Percentiles rank a stretch among this genome's conserved stretches.
phyloP scores from a whole-genome alignment of 1,140 invertebrate genomes.

The Meloidogyne exigua region DNA sequence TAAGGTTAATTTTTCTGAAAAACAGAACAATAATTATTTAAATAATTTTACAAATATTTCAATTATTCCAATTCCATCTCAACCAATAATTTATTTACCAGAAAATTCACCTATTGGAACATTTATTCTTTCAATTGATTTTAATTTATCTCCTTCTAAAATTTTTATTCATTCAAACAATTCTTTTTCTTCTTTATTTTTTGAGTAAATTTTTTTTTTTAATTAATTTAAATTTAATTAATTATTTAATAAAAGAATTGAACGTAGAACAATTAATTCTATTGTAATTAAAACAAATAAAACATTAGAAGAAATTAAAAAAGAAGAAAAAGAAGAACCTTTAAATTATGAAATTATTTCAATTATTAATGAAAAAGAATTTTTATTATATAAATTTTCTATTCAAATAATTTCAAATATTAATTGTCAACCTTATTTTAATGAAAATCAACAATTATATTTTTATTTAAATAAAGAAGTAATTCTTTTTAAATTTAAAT shows the following conservation, averaged over 20 bases:
- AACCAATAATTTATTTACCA: background rate
- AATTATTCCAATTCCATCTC: background rate
- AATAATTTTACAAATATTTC: background rate
- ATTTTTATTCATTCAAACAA: background rate
- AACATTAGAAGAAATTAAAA: background rate
- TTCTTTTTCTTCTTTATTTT: background rate
- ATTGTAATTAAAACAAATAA: background rate
- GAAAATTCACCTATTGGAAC: background rate
- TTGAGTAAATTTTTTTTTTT: background rate
- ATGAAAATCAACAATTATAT: background rate
- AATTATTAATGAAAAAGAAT: background rate
- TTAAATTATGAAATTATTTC: background rate
- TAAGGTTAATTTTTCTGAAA: background rate
- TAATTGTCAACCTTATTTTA: constrained; percentile 1
- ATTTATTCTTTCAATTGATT: background rate
- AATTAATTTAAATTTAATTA: background rate
- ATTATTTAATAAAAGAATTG: no score
- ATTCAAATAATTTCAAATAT: background rate
- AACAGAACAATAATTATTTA: background rate
- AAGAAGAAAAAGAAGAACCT: background rate
- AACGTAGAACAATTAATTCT: constrained; percentile 2
- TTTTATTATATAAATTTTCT: constrained; percentile 3
- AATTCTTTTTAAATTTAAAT: background rate
- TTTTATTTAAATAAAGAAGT: background rate
- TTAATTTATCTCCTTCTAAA: background rate